Conservation (phyloP, 2,113 vertebrate genomes). For the Ariopsis seemanni region DNA sequence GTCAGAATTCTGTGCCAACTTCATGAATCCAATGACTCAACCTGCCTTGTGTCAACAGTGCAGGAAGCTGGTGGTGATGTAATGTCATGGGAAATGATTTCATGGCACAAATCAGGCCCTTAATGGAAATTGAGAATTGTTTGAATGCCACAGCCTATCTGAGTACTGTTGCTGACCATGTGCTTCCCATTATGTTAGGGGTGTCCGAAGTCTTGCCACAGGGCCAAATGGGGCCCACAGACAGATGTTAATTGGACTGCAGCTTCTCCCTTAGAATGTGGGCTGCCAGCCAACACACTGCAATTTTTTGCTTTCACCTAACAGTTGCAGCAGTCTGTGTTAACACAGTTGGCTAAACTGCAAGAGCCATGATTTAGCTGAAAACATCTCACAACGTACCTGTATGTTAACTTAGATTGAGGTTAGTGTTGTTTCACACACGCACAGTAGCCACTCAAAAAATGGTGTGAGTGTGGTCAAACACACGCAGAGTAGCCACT, state of each 20-base stretch:
- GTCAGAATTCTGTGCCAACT: background rate
- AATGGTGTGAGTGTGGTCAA: background rate
- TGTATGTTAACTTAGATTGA: background rate
- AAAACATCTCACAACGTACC: background rate
- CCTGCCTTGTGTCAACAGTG: background rate
- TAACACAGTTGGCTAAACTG: background rate
- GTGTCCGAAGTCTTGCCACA: background rate
- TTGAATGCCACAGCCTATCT: background rate
- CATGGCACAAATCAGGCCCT: background rate
- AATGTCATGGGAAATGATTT: background rate
- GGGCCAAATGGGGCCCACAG: background rate
- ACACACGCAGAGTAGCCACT: too few relatives aligned
- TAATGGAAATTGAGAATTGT: background rate
- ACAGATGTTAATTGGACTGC: background rate
- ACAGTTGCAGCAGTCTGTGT: background rate
- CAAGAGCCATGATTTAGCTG: background rate
- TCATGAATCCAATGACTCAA: background rate
- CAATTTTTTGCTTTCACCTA: background rate
- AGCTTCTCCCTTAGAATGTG: background rate
- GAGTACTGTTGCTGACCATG: background rate
- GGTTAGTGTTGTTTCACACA: background rate
- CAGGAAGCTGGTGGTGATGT: background rate
- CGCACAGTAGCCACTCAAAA: background rate
- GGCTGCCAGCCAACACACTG: background rate
- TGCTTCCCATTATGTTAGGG: background rate